A percentile compares a stretch with the other conserved stretches of the same genome.
These are phyloP conservation scores for Excalfactoria chinensis DNA, from an alignment of 2,113 vertebrate genomes.

Conservation along the genomic window DNA sequence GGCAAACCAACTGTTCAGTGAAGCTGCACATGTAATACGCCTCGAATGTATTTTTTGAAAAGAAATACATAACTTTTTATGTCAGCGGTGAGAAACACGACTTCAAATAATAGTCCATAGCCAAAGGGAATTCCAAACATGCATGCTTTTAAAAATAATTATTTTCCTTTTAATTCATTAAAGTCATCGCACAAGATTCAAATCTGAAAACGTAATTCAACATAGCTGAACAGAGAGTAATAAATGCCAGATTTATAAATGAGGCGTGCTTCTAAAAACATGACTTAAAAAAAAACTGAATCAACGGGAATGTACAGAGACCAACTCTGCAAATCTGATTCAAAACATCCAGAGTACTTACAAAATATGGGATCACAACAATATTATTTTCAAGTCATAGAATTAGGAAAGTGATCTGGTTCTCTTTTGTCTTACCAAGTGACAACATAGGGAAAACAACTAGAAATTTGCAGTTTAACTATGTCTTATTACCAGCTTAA, in stretches of 20 bases:
- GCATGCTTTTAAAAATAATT: slow-evolving; percentile 37
- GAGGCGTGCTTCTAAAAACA: slow-evolving; percentile 48
- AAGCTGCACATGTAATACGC: slow-evolving; percentile 46
- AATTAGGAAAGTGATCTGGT: slow-evolving; percentile 23
- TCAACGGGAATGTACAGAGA: not conserved
- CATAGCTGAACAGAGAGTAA: slow-evolving; percentile 17
- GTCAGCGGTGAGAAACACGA: slow-evolving; percentile 16
- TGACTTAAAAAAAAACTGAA: not conserved
- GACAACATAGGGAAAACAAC: not conserved
- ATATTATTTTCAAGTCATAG: slow-evolving; percentile 11
- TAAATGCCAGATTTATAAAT: slow-evolving; percentile 56
- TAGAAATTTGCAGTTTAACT: not conserved
- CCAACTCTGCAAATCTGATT: slow-evolving; percentile 9
- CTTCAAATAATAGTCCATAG: slow-evolving; percentile 59
- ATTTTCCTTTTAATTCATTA: slow-evolving; percentile 49
- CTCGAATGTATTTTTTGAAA: slow-evolving; percentile 58
- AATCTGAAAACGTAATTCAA: not conserved
- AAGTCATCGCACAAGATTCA: not conserved
- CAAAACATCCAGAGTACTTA: slow-evolving; percentile 9
- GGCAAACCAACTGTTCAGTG: not conserved
- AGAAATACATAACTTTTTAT: slow-evolving; percentile 42
- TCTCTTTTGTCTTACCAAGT: slow-evolving; percentile 59
- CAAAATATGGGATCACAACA: slow-evolving; percentile 48
- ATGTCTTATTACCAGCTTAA: not conserved
- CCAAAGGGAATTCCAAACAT: slow-evolving; percentile 35